Conservation (phyloP, 1,140 invertebrate genomes). For the Rhizoglyphus robini region DNA sequence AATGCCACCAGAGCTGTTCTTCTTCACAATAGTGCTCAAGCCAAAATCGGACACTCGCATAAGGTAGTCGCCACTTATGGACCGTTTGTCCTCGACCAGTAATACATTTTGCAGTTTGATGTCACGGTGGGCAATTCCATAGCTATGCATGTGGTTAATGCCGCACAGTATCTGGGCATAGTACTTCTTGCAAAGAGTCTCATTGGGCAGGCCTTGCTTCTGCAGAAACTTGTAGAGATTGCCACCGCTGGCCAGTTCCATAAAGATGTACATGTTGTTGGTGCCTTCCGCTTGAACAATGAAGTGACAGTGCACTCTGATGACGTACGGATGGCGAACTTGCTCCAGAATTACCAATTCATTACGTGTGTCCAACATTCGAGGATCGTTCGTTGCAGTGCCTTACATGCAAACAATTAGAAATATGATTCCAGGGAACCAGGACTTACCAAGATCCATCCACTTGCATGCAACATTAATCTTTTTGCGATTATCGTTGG, state of each 20-base stretch:
- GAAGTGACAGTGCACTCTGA: slow-evolving; percentile 1
- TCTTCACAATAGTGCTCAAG: neutral
- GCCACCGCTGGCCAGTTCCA: slow-evolving; percentile 16
- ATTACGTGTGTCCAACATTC: slow-evolving; percentile 1
- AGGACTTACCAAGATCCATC: no score
- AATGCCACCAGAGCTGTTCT: neutral
- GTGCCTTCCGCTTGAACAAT: neutral
- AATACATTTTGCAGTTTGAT: slow-evolving; percentile 12
- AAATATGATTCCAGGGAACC: no score
- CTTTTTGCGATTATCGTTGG: neutral
- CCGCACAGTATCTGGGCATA: slow-evolving; percentile 13
- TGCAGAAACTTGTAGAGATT: slow-evolving; percentile 7
- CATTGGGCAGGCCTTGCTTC: neutral
- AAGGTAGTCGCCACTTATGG: neutral
- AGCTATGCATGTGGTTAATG: slow-evolving; percentile 14
- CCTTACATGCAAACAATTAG: no score
- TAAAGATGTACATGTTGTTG: slow-evolving; percentile 17
- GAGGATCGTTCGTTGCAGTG: neutral
- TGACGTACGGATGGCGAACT: slow-evolving; percentile 9
- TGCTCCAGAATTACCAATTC: neutral
- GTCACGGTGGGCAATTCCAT: slow-evolving; percentile 16
- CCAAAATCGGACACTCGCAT: slow-evolving; percentile 10
- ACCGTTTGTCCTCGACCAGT: neutral
- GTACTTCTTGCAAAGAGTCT: neutral
- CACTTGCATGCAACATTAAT: neutral